Base-by-base conservation (phyloP, 2,113 vertebrate species). In the Polyodon spathula region DNA sequence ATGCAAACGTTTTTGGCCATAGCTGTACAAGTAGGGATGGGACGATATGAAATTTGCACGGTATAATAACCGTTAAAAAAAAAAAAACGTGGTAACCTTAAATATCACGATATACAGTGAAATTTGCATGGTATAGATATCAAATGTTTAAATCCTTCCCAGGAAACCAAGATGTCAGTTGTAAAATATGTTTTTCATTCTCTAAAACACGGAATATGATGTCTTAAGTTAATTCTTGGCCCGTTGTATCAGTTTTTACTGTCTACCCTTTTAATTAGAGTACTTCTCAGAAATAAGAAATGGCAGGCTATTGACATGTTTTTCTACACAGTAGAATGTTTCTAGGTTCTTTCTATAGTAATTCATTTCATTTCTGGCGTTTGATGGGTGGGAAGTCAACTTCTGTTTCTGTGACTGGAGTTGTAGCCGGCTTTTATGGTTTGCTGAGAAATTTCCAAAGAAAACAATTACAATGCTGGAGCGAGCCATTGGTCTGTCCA, bases 261-360 rank as follows among this genome's bases (percentile, higher is more conserved):
- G 69, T 78, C 77, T 70, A 68, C 41, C 64, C 61, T 66, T 71
- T 58, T 77, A 66, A 59, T 55, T 59, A 73, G 56, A 61, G 8
- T 63, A 55, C 54, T 37, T 40, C 40, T 55, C 63, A 62, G 68
- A 71, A 71, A 79, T 76, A 72, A 68, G 76, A 78, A 68, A 75
- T 79, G 77, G 80, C 69, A 73, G 79, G 76, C 78, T 84, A 80
- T 78, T 77, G 75, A 73, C 74, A 68, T 81, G 71, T 75, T 71
- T 68, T 68, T 68, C 69, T 65, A 39, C 11, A 50, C 50, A 56
- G 62, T 55, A 66, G 37, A 68, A 61, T 52, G 59, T 66, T 69
- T 66, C 64, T 66, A 62, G 11, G 64, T 38, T 58, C 56, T 51
- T 66, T 55, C 43, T 62, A 37, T 15, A 48, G 43, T 42, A 64